Evolutionary conservation across 2,113 vertebrate genomes (phyloP), one percentile per base, ranked within the genome.

Genomic region (Perca fluviatilis): DNA sequence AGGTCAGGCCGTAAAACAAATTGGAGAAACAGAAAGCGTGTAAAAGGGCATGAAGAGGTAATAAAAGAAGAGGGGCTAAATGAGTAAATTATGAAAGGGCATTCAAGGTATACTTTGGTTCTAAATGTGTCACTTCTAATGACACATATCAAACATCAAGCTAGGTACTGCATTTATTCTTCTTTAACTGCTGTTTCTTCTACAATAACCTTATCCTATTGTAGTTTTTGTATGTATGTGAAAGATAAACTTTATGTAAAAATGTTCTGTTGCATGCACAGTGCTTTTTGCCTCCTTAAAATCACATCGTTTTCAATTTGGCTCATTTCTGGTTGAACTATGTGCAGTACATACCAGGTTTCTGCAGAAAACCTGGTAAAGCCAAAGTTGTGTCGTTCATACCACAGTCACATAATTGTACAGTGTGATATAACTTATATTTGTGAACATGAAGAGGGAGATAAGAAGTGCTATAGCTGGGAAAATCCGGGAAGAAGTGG

Each of bases 401-500:
- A 4, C 13, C 19, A 27, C 30, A 79, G 46, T 12, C 30, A 67
- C 14, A 67, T 62, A 67, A 43, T 15, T 33, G 12, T 23, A 49
- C 43, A 76, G 58, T 18, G 30, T 69, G 58, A 40, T 23, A 33
- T 54, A 62, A 56, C 51, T 36, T 33, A 19, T 53, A 15, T 53
- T 46, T 77, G 36, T 61, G 51, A 43, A 27, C 50, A 51, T 50
- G 14, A 76, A 68, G 70, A 77, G 46, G 4, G 49, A 87, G 43
- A 16, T 5, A 47, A 46, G 40, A 50, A 19, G 47, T 73, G 74
- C 47, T 67, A 53, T 4, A 43, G 70, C 53, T 30, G 27, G 18
- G 14, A 33, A 47, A 84, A 84, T 77, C 53, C 77, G 60, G 58
- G n/a, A 77, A 58, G 77, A 82, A 86, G 81, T 86, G 57, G 46